Evolutionary conservation across 2,797 vertebrate species (phyloP).

Genomic region (Cossypha niveicapilla): DNA sequence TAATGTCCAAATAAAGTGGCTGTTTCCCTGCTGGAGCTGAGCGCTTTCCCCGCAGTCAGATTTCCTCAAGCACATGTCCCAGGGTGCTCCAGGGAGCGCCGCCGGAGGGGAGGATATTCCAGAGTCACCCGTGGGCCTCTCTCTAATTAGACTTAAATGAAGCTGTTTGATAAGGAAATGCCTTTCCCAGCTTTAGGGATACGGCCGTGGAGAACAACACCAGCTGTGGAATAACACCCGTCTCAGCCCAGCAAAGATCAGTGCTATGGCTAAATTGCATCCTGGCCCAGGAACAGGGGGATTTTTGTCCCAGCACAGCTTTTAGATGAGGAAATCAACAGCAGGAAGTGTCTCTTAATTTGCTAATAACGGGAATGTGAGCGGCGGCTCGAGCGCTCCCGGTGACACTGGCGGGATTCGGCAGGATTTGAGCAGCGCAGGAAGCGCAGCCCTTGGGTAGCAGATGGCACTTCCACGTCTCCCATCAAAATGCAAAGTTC

Average conservation of each 20-base stretch:
- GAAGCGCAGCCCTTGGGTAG: constrained; percentile 52
- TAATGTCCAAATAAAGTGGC: background rate
- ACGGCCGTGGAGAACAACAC: constrained; percentile 24
- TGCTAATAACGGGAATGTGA: constrained; percentile 66
- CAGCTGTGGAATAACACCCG: constrained; percentile 32
- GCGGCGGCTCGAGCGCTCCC: constrained; percentile 11
- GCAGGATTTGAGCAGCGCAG: constrained; percentile 56
- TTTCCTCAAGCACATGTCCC: constrained; percentile 47
- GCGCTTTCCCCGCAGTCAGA: background rate
- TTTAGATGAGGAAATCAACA: constrained; percentile 65
- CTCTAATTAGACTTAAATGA: constrained; percentile 72
- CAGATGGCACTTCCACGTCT: constrained; percentile 49
- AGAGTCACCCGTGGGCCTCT: constrained; percentile 31
- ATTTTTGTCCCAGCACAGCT: constrained; percentile 52
- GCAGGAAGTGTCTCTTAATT: constrained; percentile 68
- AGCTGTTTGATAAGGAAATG: constrained; percentile 61
- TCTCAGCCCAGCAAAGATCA: constrained; percentile 61
- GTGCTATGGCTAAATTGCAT: constrained; percentile 44
- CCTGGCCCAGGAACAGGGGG: constrained; percentile 50
- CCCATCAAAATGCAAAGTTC: constrained; percentile 62
- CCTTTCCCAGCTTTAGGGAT: constrained; percentile 39
- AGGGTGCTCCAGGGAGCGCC: background rate
- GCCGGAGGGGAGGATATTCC: constrained; percentile 34
- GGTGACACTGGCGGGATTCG: constrained; percentile 49
- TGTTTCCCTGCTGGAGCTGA: constrained; percentile 23